Base-by-base conservation (phyloP, 1,140 invertebrate species). In the Leptoteleia sp. region DNA sequence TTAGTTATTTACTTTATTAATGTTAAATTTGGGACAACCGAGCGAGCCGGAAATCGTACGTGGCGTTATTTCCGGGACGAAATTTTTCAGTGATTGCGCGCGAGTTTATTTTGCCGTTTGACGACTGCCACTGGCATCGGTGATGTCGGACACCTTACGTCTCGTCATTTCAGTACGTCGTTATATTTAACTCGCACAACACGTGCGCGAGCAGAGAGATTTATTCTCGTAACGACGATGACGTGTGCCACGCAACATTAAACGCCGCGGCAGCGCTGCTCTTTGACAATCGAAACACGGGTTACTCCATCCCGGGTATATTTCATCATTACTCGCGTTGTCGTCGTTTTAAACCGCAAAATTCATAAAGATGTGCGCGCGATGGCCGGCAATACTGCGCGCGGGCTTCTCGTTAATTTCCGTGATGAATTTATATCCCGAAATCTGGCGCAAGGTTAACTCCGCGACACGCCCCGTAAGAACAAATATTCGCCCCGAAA, bases 111-210 rank as follows among this genome's bases (percentile, higher is more conserved):
- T 75, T 62, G 38, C 55, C 17, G 29, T 50, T 68, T 71, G 67
- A 76, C 57, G 72, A 76, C 54, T 80, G 71, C 52, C 72, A 76
- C 45, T 70, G 48, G 61, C 67, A 72, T 64, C 61, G 59, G 57
- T 75, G 72, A 76, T 76, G 78, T 80, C 61, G 67, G 67, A 76
- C 72, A 76, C 78, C 78, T 80, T 80, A 76, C 68, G 78, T 68
- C 62, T 76, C 72, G 71, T 72, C 76, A 62, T 78, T 72, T 78
- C 67, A 61, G 68, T 62, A 35, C 35, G 61, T 52, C 47, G 67
- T 72, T 76, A 76, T 67, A 76, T 76, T 80, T 72, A 72, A 72
- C 72, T 72, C 67, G 15, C 54, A 25, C 61, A 67, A 80, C 72
- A 76, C 78, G 78, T 76, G 71, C 65, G 52, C 71, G 43, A 65